Evolutionary conservation across 1,140 invertebrate species (phyloP).

Genomic region (Caenorhabditis remanei): DNA sequence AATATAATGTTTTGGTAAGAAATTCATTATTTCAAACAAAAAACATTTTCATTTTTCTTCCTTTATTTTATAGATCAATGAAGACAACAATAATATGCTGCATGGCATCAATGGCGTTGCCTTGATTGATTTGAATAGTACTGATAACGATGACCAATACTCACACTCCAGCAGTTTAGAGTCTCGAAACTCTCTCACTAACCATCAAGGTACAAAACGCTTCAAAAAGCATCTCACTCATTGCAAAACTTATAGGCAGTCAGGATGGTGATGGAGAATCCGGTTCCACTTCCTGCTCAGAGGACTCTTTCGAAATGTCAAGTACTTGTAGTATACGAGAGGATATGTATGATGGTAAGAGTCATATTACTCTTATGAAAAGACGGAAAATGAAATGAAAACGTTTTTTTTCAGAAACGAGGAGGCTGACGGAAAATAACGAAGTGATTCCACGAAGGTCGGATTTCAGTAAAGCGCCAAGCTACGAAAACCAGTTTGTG

Average conservation of each 20-base stretch:
- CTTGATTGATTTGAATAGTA: conserved; percentile 3
- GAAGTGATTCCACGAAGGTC: conserved; percentile 39
- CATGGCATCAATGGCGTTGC: neutral
- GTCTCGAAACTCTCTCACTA: conserved; percentile 27
- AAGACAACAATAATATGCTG: conserved; percentile 42
- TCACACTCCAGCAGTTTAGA: conserved; percentile 36
- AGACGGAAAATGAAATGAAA: neutral
- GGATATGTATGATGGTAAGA: conserved; percentile 1
- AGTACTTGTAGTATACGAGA: conserved; percentile 39
- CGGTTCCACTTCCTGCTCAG: conserved; percentile 58
- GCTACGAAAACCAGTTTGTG: neutral
- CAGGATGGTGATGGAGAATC: conserved; percentile 45
- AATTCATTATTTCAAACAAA: too few relatives aligned
- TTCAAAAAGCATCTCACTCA: neutral
- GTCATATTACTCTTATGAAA: neutral
- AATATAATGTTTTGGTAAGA: too few relatives aligned
- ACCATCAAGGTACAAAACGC: conserved; percentile 10
- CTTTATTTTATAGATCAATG: neutral
- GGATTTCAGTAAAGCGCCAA: conserved; percentile 3
- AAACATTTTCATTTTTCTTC: too few relatives aligned
- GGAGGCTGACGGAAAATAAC: neutral
- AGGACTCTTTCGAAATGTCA: conserved; percentile 63
- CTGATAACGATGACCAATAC: conserved; percentile 47
- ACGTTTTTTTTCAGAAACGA: neutral
- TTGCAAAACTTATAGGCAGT: conserved; percentile 16